phyloP scores from a whole-genome alignment of 64 coral and sea anemone genomes.

The Porites australiensis region DNA sequence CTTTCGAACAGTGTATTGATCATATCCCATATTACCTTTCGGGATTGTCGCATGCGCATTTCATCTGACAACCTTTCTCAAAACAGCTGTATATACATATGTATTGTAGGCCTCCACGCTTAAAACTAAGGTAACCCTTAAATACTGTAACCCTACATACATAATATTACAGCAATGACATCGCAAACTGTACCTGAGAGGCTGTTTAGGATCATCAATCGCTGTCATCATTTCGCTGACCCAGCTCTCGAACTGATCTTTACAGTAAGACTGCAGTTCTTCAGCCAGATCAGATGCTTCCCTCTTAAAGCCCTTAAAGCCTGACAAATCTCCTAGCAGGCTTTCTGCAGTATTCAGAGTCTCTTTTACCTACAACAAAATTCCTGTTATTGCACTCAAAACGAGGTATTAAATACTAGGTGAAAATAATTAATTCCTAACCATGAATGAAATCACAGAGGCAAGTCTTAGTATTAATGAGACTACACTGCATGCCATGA shows the following conservation, averaged over 20 bases:
- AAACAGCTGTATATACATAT: no score
- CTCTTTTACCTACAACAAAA: slow-evolving; percentile 84
- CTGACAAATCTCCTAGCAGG: slow-evolving; percentile 88
- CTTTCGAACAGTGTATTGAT: no score
- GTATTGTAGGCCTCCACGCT: no score
- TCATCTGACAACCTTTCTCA: no score
- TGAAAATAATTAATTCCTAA: no score
- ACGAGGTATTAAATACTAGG: no score
- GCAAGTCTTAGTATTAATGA: no score
- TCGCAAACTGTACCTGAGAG: slow-evolving; percentile 65
- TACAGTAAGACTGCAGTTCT: slow-evolving; percentile 82
- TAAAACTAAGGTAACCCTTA: no score
- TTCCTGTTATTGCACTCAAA: background rate
- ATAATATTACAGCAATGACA: background rate
- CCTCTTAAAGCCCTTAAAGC: slow-evolving; percentile 89
- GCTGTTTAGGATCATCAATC: slow-evolving; percentile 88
- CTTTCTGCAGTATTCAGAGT: slow-evolving; percentile 85
- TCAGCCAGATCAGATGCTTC: slow-evolving; percentile 87
- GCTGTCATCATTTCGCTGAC: slow-evolving; percentile 83
- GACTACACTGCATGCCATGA: no score
- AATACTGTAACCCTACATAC: background rate
- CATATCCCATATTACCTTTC: no score
- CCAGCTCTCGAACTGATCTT: slow-evolving; percentile 99
- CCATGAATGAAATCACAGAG: no score
- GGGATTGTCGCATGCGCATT: no score